Percentiles rank a stretch among this genome's conserved stretches.
Evolutionary conservation across 2,113 vertebrate species (phyloP).

Genomic region (Channa argus): DNA sequence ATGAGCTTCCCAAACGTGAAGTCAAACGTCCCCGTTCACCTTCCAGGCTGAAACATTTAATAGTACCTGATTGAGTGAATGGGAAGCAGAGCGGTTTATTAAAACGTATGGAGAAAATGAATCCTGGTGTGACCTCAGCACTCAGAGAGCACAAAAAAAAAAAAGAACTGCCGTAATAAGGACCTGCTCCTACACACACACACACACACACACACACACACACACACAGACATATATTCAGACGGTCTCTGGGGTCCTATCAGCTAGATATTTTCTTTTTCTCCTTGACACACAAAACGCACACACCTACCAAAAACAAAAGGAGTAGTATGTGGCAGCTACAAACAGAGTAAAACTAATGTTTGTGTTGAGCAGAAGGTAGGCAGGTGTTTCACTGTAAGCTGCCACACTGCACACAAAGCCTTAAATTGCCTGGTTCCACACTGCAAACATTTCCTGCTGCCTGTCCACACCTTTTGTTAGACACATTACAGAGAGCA

Average conservation of each 20-base stretch:
- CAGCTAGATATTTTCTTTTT: conserved; percentile 30
- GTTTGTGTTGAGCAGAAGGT: conserved; percentile 64
- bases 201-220: conserved; percentile 14
- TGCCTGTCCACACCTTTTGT: conserved; percentile 66
- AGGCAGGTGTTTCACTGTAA: conserved; percentile 70
- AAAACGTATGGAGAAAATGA: conserved; percentile 53
- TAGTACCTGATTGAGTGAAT: conserved; percentile 31
- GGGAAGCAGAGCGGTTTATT: conserved; percentile 29
- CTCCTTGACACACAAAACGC: background rate
- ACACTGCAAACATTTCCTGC: conserved; percentile 48
- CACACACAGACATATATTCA: conserved; percentile 20
- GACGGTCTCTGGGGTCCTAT: conserved; percentile 40
- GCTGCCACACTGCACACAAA: conserved; percentile 43
- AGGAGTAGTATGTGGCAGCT: conserved; percentile 31
- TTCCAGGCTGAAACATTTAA: conserved; percentile 45
- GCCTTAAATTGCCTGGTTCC: conserved; percentile 61
- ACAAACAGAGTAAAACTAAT: conserved; percentile 66
- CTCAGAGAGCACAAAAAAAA: conserved; percentile 38
- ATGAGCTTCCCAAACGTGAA: conserved; percentile 10
- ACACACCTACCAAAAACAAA: conserved; percentile 47
- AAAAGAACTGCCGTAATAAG: conserved; percentile 21
- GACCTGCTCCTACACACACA: conserved; percentile 33
- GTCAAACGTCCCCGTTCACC: conserved; percentile 34
- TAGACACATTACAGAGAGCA: conserved; percentile 56
- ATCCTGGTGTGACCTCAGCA: conserved; percentile 59